Evolutionary conservation across 2,888 invertebrate genomes (phyloP), one percentile per base, ranked within the genome.

Genomic region (Emmelina monodactyla): DNA sequence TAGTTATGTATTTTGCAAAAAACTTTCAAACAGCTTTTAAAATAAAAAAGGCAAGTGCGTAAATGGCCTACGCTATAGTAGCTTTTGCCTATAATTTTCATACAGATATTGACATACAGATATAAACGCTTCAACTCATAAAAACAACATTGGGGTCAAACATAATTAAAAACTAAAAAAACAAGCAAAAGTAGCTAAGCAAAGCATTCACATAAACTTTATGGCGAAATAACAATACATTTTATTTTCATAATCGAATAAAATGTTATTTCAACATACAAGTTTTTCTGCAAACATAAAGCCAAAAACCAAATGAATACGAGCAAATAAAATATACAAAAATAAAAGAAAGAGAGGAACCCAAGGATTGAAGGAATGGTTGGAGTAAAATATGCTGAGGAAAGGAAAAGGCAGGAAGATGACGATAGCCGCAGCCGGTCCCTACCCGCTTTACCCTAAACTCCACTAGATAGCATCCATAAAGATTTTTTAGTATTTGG

Each of bases 381-480:
- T 13, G 34, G 37, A 39, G 47, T 49, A 46, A 50, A 47, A 47
- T 39, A 46, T 50, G 54, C 55, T 58, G 62, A 60, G 56, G 62
- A 65, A 61, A 51, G 55, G 75, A 58, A 39, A 44, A 70, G 66
- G 62, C 45, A 49, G 62, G 73, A 62, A 61, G 62, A 71, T 68
- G 75, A 76, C 73, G 73, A 73, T 71, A 76, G 76, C 76, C 76
- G 75, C 75, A 69, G 72, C 71, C 75, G 71, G 68, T 71, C 64
- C 72, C 71, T 72, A 67, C 46, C 44, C 50, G 58, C 61, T n/a
- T n/a, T n/a, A n/a, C n/a, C n/a, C n/a, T 55, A 58, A 54, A 51
- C 52, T 52, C 45, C 44, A n/a, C n/a, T 25, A 25, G n/a, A 10
- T 4, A 11, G n/a, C 25, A n/a, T 19, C 5, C 5, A 9, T 6